Evolutionary conservation across 2,113 vertebrate genomes (phyloP).

Genomic region (Pangasianodon gigas): DNA sequence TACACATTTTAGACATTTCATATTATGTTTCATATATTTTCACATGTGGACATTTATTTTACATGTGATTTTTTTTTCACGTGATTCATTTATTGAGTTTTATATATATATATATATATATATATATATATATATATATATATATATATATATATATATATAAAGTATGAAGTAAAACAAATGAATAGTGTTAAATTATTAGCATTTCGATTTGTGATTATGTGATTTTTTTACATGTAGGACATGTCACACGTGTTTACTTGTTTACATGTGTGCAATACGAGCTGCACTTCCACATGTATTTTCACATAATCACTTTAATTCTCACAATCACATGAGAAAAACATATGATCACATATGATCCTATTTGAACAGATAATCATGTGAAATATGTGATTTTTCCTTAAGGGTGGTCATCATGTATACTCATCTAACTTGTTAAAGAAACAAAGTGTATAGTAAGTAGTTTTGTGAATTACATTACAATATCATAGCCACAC

Average conservation of each 20-base stretch:
- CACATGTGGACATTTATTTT: neutral
- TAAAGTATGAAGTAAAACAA: too few species aligned
- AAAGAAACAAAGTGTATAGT: neutral
- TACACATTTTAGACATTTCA: neutral
- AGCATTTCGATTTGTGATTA: neutral
- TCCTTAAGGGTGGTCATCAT: neutral
- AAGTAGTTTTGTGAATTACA: neutral
- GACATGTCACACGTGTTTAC: neutral
- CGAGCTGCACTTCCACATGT: neutral
- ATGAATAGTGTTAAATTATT: neutral
- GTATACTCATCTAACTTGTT: neutral
- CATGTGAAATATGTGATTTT: neutral
- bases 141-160: too few species aligned
- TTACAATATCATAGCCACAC: conserved; percentile 16
- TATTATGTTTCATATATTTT: neutral
- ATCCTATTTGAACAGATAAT: neutral
- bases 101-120: too few species aligned
- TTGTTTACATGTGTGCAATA: neutral
- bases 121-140: too few species aligned
- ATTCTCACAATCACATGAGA: neutral
- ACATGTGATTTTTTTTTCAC: neutral
- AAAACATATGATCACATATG: neutral
- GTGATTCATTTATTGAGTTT: neutral
- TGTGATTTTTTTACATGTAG: neutral
- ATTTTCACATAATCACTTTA: neutral